These are phyloP conservation scores for Parnassius orleans DNA, from an alignment of 2,888 invertebrate species.

Conservation along the genomic window DNA sequence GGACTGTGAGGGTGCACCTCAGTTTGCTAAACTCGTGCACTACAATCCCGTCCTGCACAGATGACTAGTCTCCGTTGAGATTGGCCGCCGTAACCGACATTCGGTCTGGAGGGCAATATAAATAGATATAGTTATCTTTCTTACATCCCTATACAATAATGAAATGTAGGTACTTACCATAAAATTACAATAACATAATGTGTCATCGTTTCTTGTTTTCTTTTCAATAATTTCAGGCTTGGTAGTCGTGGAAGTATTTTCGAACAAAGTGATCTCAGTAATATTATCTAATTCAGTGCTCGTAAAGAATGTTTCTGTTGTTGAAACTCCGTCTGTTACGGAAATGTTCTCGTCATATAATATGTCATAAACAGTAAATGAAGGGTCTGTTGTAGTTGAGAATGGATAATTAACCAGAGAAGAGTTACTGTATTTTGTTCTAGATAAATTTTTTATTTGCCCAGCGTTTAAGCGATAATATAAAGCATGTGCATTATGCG, in stretches of 20 bases:
- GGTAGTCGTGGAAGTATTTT: conserved; percentile 45
- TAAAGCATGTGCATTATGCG: conserved; percentile 57
- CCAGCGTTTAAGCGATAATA: conserved; percentile 49
- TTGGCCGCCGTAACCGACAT: too few relatives aligned
- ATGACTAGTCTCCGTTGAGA: too few relatives aligned
- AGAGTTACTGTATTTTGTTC: conserved; percentile 43
- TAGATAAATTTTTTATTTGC: conserved; percentile 30
- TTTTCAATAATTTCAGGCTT: conserved; percentile 45
- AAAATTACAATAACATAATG: conserved; percentile 58
- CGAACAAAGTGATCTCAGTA: conserved; percentile 62
- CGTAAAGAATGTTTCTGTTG: conserved; percentile 49
- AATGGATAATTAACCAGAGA: conserved; percentile 39
- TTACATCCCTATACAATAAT: too few relatives aligned
- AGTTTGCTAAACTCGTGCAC: too few relatives aligned
- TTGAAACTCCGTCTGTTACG: conserved; percentile 44
- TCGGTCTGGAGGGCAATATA: too few relatives aligned
- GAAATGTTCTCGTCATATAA: conserved; percentile 62
- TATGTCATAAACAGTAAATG: conserved; percentile 55
- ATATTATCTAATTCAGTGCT: conserved; percentile 61
- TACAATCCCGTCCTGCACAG: too few relatives aligned
- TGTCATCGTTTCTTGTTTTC: conserved; percentile 37
- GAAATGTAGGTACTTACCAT: conserved; percentile 48
- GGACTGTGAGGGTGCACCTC: too few relatives aligned
- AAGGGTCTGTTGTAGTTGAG: conserved; percentile 45
- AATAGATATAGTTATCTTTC: too few relatives aligned